A percentile compares a stretch with the other conserved stretches of the same genome.
Evolutionary conservation across 2,113 vertebrate genomes (phyloP).

Genomic region (Osmerus mordax): DNA sequence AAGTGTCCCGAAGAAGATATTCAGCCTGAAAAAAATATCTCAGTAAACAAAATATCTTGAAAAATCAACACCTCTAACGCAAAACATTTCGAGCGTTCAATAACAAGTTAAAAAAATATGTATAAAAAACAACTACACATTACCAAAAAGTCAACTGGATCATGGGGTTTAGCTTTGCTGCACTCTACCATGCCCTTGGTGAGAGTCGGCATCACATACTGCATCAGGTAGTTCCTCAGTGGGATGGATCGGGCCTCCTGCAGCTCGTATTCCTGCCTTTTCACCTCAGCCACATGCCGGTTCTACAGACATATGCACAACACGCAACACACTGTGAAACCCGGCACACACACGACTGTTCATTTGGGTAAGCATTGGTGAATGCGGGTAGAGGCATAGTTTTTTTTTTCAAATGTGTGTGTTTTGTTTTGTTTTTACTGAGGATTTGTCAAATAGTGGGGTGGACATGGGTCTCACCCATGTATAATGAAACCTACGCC

Average conservation of each 20-base stretch:
- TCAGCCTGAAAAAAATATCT: constrained; percentile 59
- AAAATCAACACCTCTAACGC: background rate
- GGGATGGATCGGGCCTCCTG: constrained; percentile 79
- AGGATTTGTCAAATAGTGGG: no score
- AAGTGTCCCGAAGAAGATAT: constrained; percentile 50
- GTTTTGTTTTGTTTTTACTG: no score
- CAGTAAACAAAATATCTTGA: background rate
- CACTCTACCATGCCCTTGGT: constrained; percentile 82
- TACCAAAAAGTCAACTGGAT: constrained; percentile 93
- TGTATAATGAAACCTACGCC: no score
- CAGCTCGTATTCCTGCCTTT: constrained; percentile 80
- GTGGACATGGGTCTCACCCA: no score
- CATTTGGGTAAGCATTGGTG: no score
- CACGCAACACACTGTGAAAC: no score
- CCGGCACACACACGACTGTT: no score
- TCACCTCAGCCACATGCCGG: constrained; percentile 75
- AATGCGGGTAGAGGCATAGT: no score
- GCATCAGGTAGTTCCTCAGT: constrained; percentile 89
- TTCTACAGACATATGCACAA: constrained; percentile 59
- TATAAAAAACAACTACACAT: constrained; percentile 13
- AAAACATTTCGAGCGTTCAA: no score
- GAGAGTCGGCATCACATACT: constrained; percentile 86
- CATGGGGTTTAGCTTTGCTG: constrained; percentile 81
- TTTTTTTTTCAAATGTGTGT: no score
- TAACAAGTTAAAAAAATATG: background rate